Evolutionary conservation across 2,888 invertebrate genomes (phyloP), one percentile per base, ranked within the genome.

Genomic region (Tuta absoluta): DNA sequence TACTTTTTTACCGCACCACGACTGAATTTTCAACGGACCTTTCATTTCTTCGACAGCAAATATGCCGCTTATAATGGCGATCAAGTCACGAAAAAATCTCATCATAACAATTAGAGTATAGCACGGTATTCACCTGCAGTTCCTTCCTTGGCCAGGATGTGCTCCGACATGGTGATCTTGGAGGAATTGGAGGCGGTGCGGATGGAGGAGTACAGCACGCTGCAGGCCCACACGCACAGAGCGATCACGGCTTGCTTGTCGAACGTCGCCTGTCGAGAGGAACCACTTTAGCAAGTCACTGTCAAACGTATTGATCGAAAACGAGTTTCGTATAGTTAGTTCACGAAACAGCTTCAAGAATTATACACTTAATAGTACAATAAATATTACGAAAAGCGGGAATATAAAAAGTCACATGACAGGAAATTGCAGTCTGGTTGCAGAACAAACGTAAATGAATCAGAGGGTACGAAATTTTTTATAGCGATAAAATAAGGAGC

Each of bases 161-260:
- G 95, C 53, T 96, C 96, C 0, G 95, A 94, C 94, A 97, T 96
- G 37, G 97, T 97, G 69, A 99, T 95, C 88, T 97, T 97, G 28
- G 98, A 98, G 0, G 97, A 96, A 77, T 96, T 96, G 33, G 97
- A 97, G 21, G 98, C 98, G n/a, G 98, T 97, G 56, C 98, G 95
- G 67, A 99, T 93, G 73, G 98, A 97, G 14, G 99, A 99, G 90
- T 99, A 99, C 63, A 99, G 92, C 63, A 99, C 97, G 85, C 98
- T 99, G 77, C 95, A 93, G 86, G 98, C 95, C 98, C 98, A 99
- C 77, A 99, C 95, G 59, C 96, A 86, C 72, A 99, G 93, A 57
- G 98, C 98, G 75, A 99, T 95, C 71, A 99, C 95, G 73, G 98
- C 97, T 81, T 98, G 96, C 74, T 96, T 95, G 86, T 97, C 97